Conservation (phyloP, 2,797 vertebrate genomes). For the Chaetophractus vellerosus region DNA sequence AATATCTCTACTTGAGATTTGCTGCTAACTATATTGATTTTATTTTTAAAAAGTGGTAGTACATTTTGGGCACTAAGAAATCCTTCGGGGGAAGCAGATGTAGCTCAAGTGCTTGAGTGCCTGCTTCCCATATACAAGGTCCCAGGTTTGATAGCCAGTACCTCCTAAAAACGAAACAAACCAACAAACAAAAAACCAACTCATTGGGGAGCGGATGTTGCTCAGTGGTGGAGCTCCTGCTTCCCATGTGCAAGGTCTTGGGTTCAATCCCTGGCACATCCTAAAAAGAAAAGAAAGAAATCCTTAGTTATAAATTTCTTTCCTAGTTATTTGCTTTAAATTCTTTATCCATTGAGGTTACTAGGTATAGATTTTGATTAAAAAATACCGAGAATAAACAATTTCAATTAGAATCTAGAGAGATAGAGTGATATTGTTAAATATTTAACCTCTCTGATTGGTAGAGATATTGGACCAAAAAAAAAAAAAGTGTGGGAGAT, state of each 20-base stretch:
- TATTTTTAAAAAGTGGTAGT: background rate
- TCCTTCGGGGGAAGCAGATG: background rate
- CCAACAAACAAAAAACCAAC: too few relatives aligned
- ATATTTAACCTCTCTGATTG: background rate
- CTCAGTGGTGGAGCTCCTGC: too few relatives aligned
- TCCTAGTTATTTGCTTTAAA: background rate
- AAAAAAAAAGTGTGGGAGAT: too few relatives aligned
- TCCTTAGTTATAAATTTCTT: background rate
- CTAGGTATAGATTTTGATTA: background rate
- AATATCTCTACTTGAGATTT: background rate
- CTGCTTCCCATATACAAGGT: too few relatives aligned
- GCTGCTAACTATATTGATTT: slow-evolving; percentile 6
- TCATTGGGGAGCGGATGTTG: too few relatives aligned
- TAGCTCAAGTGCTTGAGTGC: too few relatives aligned
- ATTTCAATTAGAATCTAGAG: background rate
- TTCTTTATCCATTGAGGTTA: background rate
- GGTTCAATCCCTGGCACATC: too few relatives aligned
- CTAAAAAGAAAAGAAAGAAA: too few relatives aligned
- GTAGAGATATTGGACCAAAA: background rate
- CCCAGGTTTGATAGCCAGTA: too few relatives aligned
- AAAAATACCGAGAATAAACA: background rate
- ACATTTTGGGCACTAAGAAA: background rate
- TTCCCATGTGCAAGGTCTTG: too few relatives aligned
- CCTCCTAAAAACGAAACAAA: too few relatives aligned
- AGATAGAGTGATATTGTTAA: background rate